Conservation (phyloP, 2,888 invertebrate genomes). For the Microchrysa polita region DNA sequence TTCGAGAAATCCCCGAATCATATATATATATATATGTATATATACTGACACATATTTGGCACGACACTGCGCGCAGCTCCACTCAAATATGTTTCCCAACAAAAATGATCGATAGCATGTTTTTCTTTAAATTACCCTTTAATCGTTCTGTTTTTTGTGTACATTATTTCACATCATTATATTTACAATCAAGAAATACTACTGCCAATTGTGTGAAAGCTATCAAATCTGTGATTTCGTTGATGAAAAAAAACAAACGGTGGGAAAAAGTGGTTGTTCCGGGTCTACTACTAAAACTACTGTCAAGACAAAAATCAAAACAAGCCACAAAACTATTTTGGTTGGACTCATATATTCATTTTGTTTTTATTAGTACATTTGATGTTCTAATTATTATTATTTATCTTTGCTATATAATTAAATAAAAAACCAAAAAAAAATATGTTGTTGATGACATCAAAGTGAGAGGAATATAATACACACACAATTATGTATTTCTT, state of each 20-base stretch:
- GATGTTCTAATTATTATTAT: constrained; percentile 19
- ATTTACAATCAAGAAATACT: too few species aligned
- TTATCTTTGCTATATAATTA: constrained; percentile 1
- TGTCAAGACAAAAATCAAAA: constrained; percentile 19
- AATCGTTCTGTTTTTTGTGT: too few species aligned
- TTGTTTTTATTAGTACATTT: constrained; percentile 33
- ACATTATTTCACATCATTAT: too few species aligned
- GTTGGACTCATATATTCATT: constrained; percentile 1
- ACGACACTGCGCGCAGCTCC: too few species aligned
- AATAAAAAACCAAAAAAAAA: constrained; percentile 19
- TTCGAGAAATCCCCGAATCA: too few species aligned
- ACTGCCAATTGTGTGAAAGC: too few species aligned
- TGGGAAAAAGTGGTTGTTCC: not conserved
- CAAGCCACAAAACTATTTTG: not conserved
- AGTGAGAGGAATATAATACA: constrained; percentile 18
- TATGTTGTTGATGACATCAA: not conserved
- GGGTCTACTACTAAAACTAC: not conserved
- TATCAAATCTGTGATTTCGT: too few species aligned
- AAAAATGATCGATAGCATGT: too few species aligned
- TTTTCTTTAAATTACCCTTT: too few species aligned
- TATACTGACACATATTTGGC: too few species aligned
- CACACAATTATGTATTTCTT: constrained; percentile 4
- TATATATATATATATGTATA: too few species aligned
- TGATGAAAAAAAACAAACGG: not conserved
- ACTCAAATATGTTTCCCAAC: too few species aligned